Evolutionary conservation across 2,888 invertebrate species (phyloP).

Genomic region (Physocephala rufipes): DNA sequence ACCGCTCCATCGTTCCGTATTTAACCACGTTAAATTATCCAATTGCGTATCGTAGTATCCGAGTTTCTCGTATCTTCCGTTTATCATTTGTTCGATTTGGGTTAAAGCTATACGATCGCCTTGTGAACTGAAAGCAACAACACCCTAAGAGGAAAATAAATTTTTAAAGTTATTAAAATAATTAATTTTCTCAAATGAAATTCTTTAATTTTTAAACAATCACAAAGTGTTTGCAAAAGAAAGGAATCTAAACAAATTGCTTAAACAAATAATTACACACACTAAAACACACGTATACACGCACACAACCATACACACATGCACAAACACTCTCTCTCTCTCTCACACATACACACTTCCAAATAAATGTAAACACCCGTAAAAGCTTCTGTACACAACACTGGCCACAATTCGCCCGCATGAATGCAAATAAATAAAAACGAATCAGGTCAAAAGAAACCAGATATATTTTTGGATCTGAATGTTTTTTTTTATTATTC

Average conservation of each 20-base stretch:
- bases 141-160: conserved; percentile 73
- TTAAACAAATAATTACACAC: neutral
- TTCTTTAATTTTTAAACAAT: neutral
- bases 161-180: neutral
- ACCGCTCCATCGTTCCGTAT: conserved; percentile 92
- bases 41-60: conserved; percentile 97
- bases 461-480: no score
- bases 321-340: neutral
- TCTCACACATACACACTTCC: neutral
- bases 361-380: no score
- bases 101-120: conserved; percentile 98
- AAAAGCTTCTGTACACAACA: no score
- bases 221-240: neutral
- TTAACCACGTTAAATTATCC: conserved; percentile 94
- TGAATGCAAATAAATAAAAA: no score
- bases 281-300: conserved; percentile 2
- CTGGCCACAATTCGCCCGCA: no score
- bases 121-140: conserved; percentile 97
- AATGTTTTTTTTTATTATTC: no score
- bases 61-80: conserved; percentile 92
- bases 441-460: no score
- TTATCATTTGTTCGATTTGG: conserved; percentile 96
- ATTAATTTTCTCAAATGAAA: neutral
- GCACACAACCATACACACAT: neutral
- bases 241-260: neutral